Conservation (phyloP, 2,797 vertebrate genomes). For the Enteromius viviparus region DNA sequence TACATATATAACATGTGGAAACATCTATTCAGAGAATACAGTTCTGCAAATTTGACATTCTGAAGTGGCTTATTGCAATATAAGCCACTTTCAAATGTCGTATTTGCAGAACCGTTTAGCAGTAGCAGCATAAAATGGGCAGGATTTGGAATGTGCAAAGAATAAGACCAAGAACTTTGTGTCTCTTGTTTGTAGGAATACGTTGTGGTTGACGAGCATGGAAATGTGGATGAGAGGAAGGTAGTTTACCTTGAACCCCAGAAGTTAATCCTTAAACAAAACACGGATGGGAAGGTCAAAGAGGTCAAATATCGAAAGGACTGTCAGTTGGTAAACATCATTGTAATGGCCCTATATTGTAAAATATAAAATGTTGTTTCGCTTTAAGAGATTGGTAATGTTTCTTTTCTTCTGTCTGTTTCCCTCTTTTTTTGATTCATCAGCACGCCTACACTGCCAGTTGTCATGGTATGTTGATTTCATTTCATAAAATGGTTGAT, state of each 20-base stretch:
- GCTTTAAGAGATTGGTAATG: not conserved
- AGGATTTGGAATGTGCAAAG: not conserved
- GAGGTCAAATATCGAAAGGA: not conserved
- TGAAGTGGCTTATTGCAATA: not conserved
- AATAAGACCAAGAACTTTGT: not conserved
- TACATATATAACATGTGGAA: not conserved
- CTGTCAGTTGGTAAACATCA: constrained; percentile 14
- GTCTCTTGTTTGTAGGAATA: constrained; percentile 22
- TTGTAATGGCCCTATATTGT: not conserved
- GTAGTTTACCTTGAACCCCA: not conserved
- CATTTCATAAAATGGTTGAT: not conserved
- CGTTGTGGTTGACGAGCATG: constrained; percentile 33
- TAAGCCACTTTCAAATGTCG: no score
- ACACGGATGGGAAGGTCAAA: not conserved
- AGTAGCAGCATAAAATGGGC: not conserved
- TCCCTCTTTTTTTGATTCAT: not conserved
- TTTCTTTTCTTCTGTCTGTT: not conserved
- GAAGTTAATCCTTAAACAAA: constrained; percentile 16
- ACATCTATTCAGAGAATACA: not conserved
- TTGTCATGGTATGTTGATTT: constrained; percentile 6
- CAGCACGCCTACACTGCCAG: not conserved
- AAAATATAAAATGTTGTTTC: not conserved
- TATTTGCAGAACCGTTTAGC: no score
- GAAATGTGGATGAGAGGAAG: not conserved
- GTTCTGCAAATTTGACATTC: not conserved